Evolutionary conservation across 2,113 vertebrate genomes (phyloP).

Genomic region (Trogon melanurus): DNA sequence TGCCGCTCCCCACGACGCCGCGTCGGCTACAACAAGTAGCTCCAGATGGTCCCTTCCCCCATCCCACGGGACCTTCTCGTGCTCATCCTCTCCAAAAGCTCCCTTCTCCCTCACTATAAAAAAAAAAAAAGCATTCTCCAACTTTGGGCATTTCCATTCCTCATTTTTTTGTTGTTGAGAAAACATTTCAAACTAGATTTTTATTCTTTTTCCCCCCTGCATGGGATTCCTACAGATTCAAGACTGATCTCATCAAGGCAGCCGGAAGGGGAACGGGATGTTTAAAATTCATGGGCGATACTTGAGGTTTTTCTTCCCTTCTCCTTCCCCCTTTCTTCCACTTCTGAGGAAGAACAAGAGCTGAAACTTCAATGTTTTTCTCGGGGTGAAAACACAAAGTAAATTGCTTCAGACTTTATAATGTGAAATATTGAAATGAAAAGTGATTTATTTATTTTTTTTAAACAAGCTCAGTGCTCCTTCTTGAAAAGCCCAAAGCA

Average conservation of each 20-base stretch:
- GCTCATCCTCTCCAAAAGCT: background rate
- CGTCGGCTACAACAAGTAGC: rapidly evolving
- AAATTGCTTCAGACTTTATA: conserved; percentile 1
- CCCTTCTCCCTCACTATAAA: background rate
- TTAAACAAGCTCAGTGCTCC: background rate
- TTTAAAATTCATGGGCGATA: conserved; percentile 26
- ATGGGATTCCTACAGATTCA: background rate
- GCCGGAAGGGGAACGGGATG: background rate
- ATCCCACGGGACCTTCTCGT: background rate
- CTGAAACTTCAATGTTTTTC: conserved; percentile 1
- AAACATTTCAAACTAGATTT: background rate
- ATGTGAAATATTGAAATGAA: conserved; percentile 31
- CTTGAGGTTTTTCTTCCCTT: background rate
- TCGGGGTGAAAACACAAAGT: conserved; percentile 16
- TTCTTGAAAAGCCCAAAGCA: conserved; percentile 36
- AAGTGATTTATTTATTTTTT: background rate
- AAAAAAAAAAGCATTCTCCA: background rate
- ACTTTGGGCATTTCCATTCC: background rate
- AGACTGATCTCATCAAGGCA: background rate
- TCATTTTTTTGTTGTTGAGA: background rate
- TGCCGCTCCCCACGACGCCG: rapidly evolving
- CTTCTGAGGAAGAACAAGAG: conserved; percentile 33
- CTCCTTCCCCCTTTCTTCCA: conserved; percentile 2
- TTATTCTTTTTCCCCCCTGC: background rate
- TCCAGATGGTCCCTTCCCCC: conserved; percentile 8